phyloP scores from a whole-genome alignment of 2,797 vertebrate genomes.

The Mycteria americana region DNA sequence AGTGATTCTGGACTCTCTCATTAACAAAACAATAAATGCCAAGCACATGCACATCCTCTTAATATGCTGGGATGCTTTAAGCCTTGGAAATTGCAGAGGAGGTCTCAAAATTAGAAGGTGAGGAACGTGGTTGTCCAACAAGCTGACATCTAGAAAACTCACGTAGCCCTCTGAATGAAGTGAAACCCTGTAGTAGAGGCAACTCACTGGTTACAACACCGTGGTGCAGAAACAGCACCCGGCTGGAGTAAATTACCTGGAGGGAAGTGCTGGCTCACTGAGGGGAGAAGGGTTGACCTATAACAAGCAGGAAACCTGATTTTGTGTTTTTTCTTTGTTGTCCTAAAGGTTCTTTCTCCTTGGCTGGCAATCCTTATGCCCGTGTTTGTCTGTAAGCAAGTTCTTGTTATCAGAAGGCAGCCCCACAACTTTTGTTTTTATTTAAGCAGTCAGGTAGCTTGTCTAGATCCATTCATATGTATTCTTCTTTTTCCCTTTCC shows the following conservation, averaged over 20 bases:
- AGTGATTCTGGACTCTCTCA: neutral
- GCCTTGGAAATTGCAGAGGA: neutral
- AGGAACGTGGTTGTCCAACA: neutral
- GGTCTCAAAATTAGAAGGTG: neutral
- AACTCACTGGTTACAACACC: neutral
- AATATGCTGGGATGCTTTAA: neutral
- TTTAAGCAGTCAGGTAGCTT: neutral
- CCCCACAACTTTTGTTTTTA: neutral
- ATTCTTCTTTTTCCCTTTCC: neutral
- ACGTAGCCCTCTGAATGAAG: rapidly evolving
- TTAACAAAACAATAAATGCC: neutral
- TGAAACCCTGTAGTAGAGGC: neutral
- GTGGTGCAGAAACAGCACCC: neutral
- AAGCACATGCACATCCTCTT: neutral
- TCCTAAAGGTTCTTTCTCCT: neutral
- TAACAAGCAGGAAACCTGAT: neutral
- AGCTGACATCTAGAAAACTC: neutral
- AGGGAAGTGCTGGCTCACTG: neutral
- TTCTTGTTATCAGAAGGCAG: neutral
- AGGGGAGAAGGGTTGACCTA: neutral
- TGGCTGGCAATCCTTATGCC: neutral
- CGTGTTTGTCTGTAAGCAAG: neutral
- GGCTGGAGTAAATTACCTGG: neutral
- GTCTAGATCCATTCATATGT: neutral
- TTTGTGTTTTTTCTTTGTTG: neutral